Evolutionary conservation across 2,888 invertebrate species (phyloP).

Genomic region (Colostygia pectinataria): DNA sequence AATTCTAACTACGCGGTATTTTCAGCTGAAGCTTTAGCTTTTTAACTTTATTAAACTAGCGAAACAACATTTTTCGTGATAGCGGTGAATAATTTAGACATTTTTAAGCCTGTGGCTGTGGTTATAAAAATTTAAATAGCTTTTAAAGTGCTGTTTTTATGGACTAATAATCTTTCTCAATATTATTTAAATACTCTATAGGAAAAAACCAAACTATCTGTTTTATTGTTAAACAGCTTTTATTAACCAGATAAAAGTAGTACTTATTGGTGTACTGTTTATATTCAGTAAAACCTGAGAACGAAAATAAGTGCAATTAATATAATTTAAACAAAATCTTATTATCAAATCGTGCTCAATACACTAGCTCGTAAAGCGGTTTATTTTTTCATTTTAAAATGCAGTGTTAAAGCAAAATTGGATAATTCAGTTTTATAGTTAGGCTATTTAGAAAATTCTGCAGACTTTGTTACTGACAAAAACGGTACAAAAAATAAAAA

Average conservation of each 20-base stretch:
- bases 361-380: background rate
- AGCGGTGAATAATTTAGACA: background rate
- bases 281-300: background rate
- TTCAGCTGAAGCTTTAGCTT: background rate
- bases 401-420: conserved; percentile 7
- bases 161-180: no score
- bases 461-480: background rate
- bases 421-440: conserved; percentile 3
- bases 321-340: background rate
- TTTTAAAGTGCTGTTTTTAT: no score
- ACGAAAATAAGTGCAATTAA: background rate
- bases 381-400: background rate
- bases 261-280: no score
- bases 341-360: conserved; percentile 4
- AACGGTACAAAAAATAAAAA: background rate
- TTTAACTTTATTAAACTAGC: no score
- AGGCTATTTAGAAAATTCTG: conserved; percentile 1
- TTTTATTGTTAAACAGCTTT: no score
- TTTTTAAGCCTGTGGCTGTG: no score
- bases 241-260: no score
- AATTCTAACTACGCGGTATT: background rate
- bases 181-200: no score
- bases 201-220: no score
- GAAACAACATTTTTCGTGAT: no score
- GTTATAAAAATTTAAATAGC: no score